Conservation (phyloP, 2,888 invertebrate genomes). For the Nudaria mundana region DNA sequence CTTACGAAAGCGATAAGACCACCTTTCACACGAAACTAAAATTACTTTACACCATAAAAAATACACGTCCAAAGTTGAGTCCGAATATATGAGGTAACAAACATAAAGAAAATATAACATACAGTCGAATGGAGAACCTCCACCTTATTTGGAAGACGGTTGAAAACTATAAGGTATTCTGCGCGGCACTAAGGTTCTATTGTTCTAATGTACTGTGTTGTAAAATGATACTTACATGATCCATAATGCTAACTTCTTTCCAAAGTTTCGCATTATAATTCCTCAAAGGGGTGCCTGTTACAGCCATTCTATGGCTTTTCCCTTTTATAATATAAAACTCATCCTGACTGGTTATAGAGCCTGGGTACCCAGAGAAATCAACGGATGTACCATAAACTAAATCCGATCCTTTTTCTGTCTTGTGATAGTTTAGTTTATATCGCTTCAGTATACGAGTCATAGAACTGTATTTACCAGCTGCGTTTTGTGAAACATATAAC, state of each 20-base stretch:
- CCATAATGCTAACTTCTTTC: slow-evolving; percentile 83
- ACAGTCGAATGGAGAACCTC: too few species aligned
- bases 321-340: slow-evolving; percentile 88
- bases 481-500: slow-evolving; percentile 90
- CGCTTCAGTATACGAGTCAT: slow-evolving; percentile 93
- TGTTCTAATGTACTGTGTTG: too few species aligned
- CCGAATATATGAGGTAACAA: too few species aligned
- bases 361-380: slow-evolving; percentile 92
- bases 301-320: slow-evolving; percentile 80
- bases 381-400: slow-evolving; percentile 85
- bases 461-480: slow-evolving; percentile 85
- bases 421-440: slow-evolving; percentile 89
- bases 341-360: slow-evolving; percentile 89
- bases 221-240: slow-evolving; percentile 72
- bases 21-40: too few species aligned
- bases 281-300: slow-evolving; percentile 89
- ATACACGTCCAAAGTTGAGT: too few species aligned
- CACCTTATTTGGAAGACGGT: too few species aligned
- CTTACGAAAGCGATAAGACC: too few species aligned
- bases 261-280: slow-evolving; percentile 87
- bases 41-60: too few species aligned
- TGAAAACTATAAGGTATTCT: too few species aligned
- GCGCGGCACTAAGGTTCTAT: too few species aligned
- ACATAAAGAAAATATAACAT: too few species aligned
- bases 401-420: slow-evolving; percentile 70